Conservation (phyloP, 2,113 vertebrate genomes). For the Pelvicachromis taeniatus region DNA sequence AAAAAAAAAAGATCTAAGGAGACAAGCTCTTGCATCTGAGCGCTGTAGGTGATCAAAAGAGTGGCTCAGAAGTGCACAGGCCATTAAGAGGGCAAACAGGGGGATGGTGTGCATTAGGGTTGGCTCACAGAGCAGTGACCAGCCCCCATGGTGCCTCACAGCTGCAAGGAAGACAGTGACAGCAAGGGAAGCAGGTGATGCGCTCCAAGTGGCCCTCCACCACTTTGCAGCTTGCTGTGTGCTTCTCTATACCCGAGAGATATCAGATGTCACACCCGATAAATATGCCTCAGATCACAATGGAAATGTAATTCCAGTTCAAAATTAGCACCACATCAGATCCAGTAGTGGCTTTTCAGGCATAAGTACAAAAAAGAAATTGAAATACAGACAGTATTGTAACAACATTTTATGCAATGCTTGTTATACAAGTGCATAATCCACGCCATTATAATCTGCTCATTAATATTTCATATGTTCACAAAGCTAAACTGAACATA, state of each 20-base stretch:
- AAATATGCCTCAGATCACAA: constrained; percentile 36
- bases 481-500: background rate
- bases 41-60: constrained; percentile 21
- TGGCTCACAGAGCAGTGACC: constrained; percentile 35
- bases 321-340: background rate
- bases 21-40: background rate
- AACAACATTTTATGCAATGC: background rate
- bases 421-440: background rate
- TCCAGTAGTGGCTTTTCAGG: background rate
- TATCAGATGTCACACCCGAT: constrained; percentile 67
- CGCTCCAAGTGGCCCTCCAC: constrained; percentile 64
- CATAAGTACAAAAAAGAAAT: background rate
- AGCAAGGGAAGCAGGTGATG: constrained; percentile 71
- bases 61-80: constrained; percentile 39
- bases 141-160: constrained; percentile 29
- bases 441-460: background rate
- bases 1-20: background rate
- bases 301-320: background rate
- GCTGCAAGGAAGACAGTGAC: constrained; percentile 50
- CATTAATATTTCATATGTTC: background rate
- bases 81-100: constrained; percentile 43
- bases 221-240: constrained; percentile 40
- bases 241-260: constrained; percentile 45
- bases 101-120: constrained; percentile 24
- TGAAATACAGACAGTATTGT: background rate